Evolutionary conservation across 2,888 invertebrate species (phyloP).

Genomic region (Aspidapion aeneum): DNA sequence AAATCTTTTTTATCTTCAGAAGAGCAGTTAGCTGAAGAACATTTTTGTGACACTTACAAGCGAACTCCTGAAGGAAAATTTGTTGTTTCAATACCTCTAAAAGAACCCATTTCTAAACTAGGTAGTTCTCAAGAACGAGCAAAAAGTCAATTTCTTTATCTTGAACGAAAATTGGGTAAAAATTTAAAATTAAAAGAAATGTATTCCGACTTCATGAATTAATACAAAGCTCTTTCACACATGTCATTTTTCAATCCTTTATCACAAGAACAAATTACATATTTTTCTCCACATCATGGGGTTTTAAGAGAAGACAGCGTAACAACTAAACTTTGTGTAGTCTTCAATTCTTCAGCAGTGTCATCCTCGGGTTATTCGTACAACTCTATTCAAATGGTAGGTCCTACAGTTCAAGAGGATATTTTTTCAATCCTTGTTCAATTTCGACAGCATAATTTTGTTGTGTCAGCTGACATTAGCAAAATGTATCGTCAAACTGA

Average conservation of each 20-base stretch:
- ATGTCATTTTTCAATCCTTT: background rate
- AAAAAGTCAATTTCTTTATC: constrained; percentile 8
- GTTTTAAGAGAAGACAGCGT: background rate
- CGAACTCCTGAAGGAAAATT: no score
- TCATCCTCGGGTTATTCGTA: constrained; percentile 3
- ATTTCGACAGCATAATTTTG: background rate
- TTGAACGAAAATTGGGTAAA: constrained; percentile 6
- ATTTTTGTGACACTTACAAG: no score
- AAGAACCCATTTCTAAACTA: no score
- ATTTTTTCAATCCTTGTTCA: background rate
- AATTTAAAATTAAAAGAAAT: constrained; percentile 3
- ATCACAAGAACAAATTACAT: background rate
- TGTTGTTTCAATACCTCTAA: no score
- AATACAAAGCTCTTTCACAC: background rate
- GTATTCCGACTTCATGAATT: background rate
- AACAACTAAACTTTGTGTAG: constrained; percentile 2
- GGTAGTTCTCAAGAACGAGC: background rate
- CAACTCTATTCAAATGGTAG: background rate
- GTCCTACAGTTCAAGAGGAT: constrained; percentile 1
- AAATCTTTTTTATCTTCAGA: no score
- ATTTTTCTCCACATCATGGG: constrained; percentile 3
- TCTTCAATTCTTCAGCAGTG: background rate
- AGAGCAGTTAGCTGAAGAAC: constrained; percentile 7
- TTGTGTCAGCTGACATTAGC: background rate
- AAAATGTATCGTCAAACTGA: background rate